Conservation (phyloP, 2,888 invertebrate genomes). For the Cheilosia vernalis region DNA sequence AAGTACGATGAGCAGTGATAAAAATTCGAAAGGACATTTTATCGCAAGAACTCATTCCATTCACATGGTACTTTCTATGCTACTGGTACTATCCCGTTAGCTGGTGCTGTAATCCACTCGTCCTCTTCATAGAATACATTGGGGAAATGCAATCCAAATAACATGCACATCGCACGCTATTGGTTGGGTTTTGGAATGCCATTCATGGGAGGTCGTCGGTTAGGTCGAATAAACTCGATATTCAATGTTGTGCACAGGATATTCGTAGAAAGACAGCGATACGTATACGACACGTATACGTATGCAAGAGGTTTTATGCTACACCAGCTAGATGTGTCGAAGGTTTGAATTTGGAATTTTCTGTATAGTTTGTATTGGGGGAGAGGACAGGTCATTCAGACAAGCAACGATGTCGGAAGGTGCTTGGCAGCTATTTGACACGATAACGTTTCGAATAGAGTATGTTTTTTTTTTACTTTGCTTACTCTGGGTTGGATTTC, state of each 20-base stretch:
- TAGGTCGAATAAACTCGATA: constrained; percentile 30
- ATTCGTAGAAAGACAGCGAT: not conserved
- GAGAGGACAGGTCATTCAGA: no score
- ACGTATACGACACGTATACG: no score
- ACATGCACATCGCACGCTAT: not conserved
- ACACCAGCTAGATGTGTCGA: not conserved
- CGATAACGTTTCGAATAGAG: not conserved
- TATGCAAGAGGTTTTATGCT: constrained; percentile 1
- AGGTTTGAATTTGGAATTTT: not conserved
- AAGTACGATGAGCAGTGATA: constrained; percentile 18
- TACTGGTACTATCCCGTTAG: constrained; percentile 13
- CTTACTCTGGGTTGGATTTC: no score
- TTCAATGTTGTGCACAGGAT: constrained; percentile 20
- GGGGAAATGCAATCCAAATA: constrained; percentile 13
- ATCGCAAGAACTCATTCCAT: constrained; percentile 30
- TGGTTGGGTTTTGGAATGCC: not conserved
- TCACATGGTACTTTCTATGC: not conserved
- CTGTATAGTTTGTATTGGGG: not conserved
- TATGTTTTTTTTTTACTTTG: no score
- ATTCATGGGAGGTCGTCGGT: constrained; percentile 16
- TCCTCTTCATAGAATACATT: constrained; percentile 3
- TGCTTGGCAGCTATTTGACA: not conserved
- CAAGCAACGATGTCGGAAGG: not conserved
- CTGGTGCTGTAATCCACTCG: not conserved
- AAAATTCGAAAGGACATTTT: constrained; percentile 61